phyloP scores from a whole-genome alignment of 2,888 invertebrate species.

The Nephrotoma guestfalica region DNA sequence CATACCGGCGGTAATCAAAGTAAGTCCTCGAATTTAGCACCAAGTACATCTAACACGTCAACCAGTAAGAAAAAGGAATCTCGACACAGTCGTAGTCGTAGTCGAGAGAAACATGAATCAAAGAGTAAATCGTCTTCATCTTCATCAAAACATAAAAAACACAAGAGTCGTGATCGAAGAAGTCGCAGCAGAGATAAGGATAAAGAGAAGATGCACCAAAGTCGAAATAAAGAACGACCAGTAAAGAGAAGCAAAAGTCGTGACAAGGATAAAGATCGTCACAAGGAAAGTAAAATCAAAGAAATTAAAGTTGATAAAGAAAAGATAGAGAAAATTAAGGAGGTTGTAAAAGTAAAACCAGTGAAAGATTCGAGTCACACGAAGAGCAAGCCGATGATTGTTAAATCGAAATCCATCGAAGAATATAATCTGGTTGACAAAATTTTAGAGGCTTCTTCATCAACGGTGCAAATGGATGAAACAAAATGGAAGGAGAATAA shows the following conservation, averaged over 20 bases:
- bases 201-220: slow-evolving; percentile 14
- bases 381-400: slow-evolving; percentile 12
- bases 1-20: not conserved
- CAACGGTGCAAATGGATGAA: slow-evolving; percentile 3
- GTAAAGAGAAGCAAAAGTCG: slow-evolving; percentile 24
- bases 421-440: slow-evolving; percentile 27
- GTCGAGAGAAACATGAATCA: slow-evolving; percentile 7
- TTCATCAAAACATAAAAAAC: slow-evolving; percentile 12
- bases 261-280: slow-evolving; percentile 17
- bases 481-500: slow-evolving; percentile 12
- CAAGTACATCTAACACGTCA: slow-evolving; percentile 1
- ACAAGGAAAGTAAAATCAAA: slow-evolving; percentile 16
- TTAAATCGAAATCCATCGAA: slow-evolving; percentile 11
- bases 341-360: slow-evolving; percentile 15
- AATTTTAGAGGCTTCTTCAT: slow-evolving; percentile 22
- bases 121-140: slow-evolving; percentile 5
- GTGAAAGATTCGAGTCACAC: slow-evolving; percentile 9
- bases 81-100: slow-evolving; percentile 13
- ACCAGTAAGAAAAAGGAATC: slow-evolving; percentile 14
- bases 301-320: slow-evolving; percentile 15
- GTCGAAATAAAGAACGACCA: slow-evolving; percentile 11
- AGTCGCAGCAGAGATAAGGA: slow-evolving; percentile 13
- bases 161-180: slow-evolving; percentile 10
- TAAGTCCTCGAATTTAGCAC: slow-evolving; percentile 16
- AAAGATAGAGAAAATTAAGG: slow-evolving; percentile 17